A percentile compares a stretch with the other conserved stretches of the same genome.
These are phyloP conservation scores for Willisornis vidua DNA, from an alignment of 2,113 vertebrate species.

Conservation along the genomic window DNA sequence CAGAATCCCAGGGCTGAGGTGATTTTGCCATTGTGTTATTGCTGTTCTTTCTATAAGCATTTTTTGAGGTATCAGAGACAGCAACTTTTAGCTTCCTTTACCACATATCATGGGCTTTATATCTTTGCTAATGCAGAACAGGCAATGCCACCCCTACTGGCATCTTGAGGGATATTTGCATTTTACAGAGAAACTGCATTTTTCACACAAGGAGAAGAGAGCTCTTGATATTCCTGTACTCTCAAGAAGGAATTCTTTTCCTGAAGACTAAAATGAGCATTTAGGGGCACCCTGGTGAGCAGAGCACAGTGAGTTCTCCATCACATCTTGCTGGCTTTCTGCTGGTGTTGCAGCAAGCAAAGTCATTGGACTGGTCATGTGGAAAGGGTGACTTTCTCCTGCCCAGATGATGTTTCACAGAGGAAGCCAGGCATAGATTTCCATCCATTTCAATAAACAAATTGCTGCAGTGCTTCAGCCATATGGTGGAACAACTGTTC, in stretches of 20 bases:
- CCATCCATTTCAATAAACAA: not conserved
- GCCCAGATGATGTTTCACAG: not conserved
- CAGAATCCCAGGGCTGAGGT: not conserved
- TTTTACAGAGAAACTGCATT: not conserved
- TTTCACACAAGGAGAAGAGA: not conserved
- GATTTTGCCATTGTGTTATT: not conserved
- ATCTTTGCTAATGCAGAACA: not conserved
- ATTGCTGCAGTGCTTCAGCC: not conserved
- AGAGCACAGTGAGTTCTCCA: not conserved
- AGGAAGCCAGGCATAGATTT: not conserved
- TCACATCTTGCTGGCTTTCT: not conserved
- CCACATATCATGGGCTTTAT: not conserved
- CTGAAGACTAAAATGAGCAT: not conserved
- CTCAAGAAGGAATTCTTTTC: not conserved
- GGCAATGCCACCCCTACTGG: not conserved
- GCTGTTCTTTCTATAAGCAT: not conserved
- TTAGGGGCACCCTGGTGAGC: not conserved
- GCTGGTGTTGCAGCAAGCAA: not conserved
- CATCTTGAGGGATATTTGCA: not conserved
- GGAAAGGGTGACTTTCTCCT: not conserved
- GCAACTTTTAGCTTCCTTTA: not conserved
- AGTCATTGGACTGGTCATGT: not conserved
- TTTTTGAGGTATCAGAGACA: not conserved
- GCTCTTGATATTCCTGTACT: not conserved
- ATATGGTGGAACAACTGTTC: not conserved